Percentiles rank a stretch among this genome's conserved stretches.
These are phyloP conservation scores for Lepidocolaptes lacrymiger DNA, from an alignment of 2,797 vertebrate species.

Conservation along the genomic window DNA sequence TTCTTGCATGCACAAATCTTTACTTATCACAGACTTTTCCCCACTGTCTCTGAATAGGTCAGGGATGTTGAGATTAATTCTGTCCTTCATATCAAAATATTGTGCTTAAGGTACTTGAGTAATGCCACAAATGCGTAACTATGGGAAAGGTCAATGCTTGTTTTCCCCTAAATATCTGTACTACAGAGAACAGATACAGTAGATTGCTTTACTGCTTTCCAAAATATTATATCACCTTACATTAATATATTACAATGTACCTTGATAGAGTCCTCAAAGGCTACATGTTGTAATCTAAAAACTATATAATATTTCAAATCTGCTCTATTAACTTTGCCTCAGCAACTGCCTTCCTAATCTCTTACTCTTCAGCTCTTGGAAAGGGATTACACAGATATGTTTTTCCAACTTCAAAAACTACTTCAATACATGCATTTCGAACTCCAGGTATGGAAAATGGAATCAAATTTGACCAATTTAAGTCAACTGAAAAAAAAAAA, in stretches of 20 bases:
- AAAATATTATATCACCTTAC: not conserved
- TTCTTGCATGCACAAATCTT: conserved; percentile 46
- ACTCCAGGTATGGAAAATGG: not conserved
- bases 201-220: not conserved
- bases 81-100: conserved; percentile 17
- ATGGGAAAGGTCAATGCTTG: conserved; percentile 18
- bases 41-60: not conserved
- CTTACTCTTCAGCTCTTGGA: not conserved
- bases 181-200: not conserved
- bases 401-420: not conserved
- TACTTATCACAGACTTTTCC: conserved; percentile 7
- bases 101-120: not conserved
- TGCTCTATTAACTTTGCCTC: not conserved
- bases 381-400: not conserved
- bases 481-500: not conserved
- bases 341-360: not conserved
- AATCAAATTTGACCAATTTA: not conserved
- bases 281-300: not conserved
- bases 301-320: not conserved
- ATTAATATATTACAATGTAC: not conserved
- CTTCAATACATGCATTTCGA: not conserved
- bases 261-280: not conserved
- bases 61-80: conserved; percentile 1
- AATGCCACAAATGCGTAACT: conserved; percentile 18
- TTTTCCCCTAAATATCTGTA: conserved; percentile 42